These are phyloP conservation scores for Brienomyrus brachyistius DNA, from an alignment of 2,113 vertebrate genomes.

Conservation along the genomic window DNA sequence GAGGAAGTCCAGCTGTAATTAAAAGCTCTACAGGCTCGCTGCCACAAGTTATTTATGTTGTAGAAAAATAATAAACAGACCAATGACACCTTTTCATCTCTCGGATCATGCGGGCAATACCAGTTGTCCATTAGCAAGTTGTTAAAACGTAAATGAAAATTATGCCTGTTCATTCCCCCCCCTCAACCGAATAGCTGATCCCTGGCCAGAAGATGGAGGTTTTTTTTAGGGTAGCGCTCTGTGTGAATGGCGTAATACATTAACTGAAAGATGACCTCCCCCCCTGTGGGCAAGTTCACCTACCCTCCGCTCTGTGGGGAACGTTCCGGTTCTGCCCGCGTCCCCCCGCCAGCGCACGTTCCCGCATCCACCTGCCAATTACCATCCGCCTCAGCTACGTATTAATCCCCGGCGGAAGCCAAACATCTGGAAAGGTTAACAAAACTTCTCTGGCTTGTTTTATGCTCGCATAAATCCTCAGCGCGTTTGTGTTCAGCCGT, in stretches of 20 bases:
- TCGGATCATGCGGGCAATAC: neutral
- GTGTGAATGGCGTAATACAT: neutral
- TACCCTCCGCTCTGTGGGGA: neutral
- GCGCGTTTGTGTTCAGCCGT: neutral
- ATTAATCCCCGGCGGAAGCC: neutral
- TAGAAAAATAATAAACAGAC: neutral
- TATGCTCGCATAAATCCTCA: neutral
- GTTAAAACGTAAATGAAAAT: neutral
- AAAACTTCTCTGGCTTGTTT: neutral
- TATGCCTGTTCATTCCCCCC: neutral
- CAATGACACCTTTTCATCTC: neutral
- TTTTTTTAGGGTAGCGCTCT: neutral
- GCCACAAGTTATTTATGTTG: neutral
- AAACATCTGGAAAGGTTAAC: conserved; percentile 12
- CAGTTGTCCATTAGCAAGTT: neutral
- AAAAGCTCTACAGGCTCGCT: neutral
- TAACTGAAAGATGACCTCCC: neutral
- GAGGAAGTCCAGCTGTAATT: conserved; percentile 6
- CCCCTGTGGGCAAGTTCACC: neutral
- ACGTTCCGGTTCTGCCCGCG: neutral
- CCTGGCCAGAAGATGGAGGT: neutral
- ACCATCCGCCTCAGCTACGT: neutral
- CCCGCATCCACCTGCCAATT: neutral
- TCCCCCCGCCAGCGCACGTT: neutral
- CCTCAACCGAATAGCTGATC: neutral